phyloP scores from a whole-genome alignment of 2,797 vertebrate genomes.

The Acanthurus lineatus region DNA sequence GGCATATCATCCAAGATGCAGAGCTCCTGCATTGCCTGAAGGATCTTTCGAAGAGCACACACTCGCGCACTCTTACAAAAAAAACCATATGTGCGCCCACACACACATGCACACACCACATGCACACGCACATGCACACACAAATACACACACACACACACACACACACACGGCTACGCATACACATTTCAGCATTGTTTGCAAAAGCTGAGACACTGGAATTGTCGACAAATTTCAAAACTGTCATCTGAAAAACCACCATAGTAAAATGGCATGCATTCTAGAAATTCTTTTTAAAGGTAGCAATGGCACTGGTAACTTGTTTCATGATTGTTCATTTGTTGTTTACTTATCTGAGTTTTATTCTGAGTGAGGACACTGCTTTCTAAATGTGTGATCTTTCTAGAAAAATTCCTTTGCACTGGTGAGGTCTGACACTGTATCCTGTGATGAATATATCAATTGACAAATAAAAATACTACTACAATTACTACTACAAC shows the following conservation, averaged over 20 bases:
- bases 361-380: conserved; percentile 83
- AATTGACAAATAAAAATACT: conserved; percentile 72
- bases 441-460: conserved; percentile 80
- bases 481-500: conserved; percentile 56
- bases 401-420: conserved; percentile 85
- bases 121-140: conserved; percentile 49
- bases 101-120: conserved; percentile 33
- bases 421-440: conserved; percentile 85
- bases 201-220: conserved; percentile 79
- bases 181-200: conserved; percentile 71
- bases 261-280: conserved; percentile 89
- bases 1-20: conserved; percentile 66
- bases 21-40: conserved; percentile 78
- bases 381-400: conserved; percentile 87
- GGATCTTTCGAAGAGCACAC: conserved; percentile 86
- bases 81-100: conserved; percentile 53
- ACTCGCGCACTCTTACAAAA: conserved; percentile 73
- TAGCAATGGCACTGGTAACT: conserved; percentile 86
- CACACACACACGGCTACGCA: conserved; percentile 47
- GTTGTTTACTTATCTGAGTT: conserved; percentile 83
- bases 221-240: conserved; percentile 76
- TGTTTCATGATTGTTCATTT: conserved; percentile 85
- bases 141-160: conserved; percentile 44
- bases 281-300: conserved; percentile 84
- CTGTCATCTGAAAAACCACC: conserved; percentile 78